Percentiles rank a stretch among this genome's conserved stretches.
Evolutionary conservation across 2,113 vertebrate genomes (phyloP).

Genomic region (Melanocharis versteri): DNA sequence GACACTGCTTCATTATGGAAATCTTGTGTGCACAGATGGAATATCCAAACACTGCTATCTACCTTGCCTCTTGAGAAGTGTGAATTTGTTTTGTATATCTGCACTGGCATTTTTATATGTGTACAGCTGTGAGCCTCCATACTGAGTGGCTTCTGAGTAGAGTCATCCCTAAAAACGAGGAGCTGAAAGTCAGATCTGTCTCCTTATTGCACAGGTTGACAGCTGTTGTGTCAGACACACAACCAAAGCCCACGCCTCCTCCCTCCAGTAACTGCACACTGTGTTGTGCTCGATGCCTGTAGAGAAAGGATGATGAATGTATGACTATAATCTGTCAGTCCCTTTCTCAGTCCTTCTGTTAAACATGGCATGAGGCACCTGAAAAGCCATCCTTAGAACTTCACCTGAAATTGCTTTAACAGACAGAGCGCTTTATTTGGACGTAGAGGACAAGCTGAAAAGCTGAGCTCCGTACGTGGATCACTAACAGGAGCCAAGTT

Average conservation of each 20-base stretch:
- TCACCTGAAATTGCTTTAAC: not conserved
- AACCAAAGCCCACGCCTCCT: not conserved
- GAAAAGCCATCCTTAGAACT: not conserved
- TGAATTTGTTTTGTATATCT: not conserved
- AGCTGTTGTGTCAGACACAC: not conserved
- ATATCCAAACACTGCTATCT: not conserved
- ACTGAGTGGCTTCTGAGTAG: not conserved
- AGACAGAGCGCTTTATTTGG: not conserved
- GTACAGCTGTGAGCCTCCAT: not conserved
- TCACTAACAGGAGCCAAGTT: not conserved
- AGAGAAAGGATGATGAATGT: not conserved
- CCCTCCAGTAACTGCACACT: not conserved
- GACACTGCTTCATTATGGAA: not conserved
- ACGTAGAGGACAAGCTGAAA: not conserved
- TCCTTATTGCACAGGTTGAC: not conserved
- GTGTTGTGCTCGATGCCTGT: not conserved
- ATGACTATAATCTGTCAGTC: not conserved
- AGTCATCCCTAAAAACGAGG: not conserved
- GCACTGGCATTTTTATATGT: not conserved
- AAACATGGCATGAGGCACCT: not conserved
- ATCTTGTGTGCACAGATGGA: not conserved
- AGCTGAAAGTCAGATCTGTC: not conserved
- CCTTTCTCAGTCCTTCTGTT: not conserved
- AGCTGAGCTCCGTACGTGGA: not conserved
- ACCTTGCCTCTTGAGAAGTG: not conserved